Percentiles rank a stretch among this genome's conserved stretches.
Conservation (phyloP, 2,797 vertebrate genomes). For the Mus minutoides region DNA sequence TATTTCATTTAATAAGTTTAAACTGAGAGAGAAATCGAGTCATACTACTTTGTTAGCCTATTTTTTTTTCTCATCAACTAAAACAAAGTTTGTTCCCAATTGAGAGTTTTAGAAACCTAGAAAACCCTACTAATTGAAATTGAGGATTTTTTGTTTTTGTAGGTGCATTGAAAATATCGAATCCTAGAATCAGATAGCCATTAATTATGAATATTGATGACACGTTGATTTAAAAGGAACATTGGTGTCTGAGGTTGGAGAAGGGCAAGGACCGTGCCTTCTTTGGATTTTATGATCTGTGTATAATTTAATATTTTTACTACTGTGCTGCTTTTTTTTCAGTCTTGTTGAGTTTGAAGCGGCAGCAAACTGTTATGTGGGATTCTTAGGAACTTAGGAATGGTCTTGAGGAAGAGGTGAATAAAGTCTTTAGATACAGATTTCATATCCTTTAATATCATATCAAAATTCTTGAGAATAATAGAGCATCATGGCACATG, state of each 20-base stretch:
- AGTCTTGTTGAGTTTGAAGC: slow-evolving; percentile 54
- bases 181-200: slow-evolving; percentile 45
- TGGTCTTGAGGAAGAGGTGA: not conserved
- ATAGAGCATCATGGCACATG: not conserved
- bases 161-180: slow-evolving; percentile 45
- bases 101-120: slow-evolving; percentile 53
- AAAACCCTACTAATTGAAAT: slow-evolving; percentile 34
- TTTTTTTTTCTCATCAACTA: slow-evolving; percentile 55
- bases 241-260: not conserved
- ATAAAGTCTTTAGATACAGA: slow-evolving; percentile 7
- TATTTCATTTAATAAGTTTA: slow-evolving; percentile 60
- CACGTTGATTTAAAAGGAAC: slow-evolving; percentile 52
- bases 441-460: not conserved
- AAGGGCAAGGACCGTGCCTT: not conserved
- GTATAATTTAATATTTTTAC: slow-evolving; percentile 51
- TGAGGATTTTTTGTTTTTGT: slow-evolving; percentile 60
- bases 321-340: not conserved
- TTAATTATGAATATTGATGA: slow-evolving; percentile 60
- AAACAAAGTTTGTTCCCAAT: slow-evolving; percentile 38
- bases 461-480: not conserved
- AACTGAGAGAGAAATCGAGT: slow-evolving; percentile 38
- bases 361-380: not conserved
- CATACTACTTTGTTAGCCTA: slow-evolving; percentile 11
- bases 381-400: slow-evolving; percentile 37
- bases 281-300: slow-evolving; percentile 53